phyloP scores from a whole-genome alignment of 64 coral and sea anemone species.

The Montipora foliosa region DNA sequence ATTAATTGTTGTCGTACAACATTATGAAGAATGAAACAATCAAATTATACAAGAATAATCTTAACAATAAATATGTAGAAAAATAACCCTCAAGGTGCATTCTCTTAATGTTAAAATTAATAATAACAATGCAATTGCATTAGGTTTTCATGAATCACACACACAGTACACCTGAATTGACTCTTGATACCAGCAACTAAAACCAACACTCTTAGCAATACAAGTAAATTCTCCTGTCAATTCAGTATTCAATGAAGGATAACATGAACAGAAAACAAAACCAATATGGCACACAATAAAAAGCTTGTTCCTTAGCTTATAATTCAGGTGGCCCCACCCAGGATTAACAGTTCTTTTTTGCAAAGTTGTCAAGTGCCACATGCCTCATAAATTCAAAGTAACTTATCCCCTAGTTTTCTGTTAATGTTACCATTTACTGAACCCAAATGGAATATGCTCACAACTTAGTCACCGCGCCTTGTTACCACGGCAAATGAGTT shows the following conservation, averaged over 20 bases:
- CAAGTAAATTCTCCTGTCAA: not conserved
- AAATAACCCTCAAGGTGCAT: not conserved
- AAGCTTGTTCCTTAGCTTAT: not conserved
- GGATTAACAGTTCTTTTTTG: no score
- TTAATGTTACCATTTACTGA: not conserved
- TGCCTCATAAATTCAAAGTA: not conserved
- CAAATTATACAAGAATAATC: not conserved
- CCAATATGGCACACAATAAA: not conserved
- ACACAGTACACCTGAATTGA: not conserved
- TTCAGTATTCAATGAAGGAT: not conserved
- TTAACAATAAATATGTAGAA: not conserved
- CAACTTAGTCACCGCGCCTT: slow-evolving; percentile 27
- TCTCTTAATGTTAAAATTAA: not conserved
- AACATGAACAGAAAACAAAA: not conserved
- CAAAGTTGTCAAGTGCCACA: not conserved
- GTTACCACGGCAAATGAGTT: not conserved
- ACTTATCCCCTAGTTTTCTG: not conserved
- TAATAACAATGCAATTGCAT: not conserved
- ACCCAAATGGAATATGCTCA: not conserved
- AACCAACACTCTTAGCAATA: not conserved
- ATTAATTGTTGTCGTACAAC: not conserved
- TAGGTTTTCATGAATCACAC: not conserved
- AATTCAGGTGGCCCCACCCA: not conserved
- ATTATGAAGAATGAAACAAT: not conserved
- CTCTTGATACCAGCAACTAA: not conserved